Percentiles rank a stretch among this genome's conserved stretches.
These are phyloP conservation scores for Yponomeuta cagnagella DNA, from an alignment of 2,888 invertebrate genomes.

Conservation along the genomic window DNA sequence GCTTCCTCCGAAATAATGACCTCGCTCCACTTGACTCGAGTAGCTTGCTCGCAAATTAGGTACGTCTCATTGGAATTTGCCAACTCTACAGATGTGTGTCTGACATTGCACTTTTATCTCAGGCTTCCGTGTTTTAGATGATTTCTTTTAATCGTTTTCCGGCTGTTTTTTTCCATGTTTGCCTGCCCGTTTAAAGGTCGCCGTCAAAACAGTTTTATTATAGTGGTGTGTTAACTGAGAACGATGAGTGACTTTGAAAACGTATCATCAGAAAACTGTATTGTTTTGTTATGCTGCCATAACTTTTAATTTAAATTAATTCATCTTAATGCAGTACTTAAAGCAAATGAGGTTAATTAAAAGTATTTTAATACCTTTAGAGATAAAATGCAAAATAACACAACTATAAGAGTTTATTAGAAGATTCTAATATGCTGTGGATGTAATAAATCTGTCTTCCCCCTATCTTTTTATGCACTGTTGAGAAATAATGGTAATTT, in stretches of 20 bases:
- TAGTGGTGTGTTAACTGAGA: too few species aligned
- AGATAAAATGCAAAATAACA: not conserved
- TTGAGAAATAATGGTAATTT: not conserved
- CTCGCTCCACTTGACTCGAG: slow-evolving; percentile 32
- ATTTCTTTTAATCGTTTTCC: not conserved
- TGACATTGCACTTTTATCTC: not conserved
- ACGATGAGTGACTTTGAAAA: too few species aligned
- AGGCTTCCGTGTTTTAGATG: not conserved
- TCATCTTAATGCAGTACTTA: not conserved
- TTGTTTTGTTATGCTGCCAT: not conserved
- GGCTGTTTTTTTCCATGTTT: not conserved
- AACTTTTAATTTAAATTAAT: not conserved
- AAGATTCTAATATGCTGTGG: not conserved
- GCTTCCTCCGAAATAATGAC: slow-evolving; percentile 25
- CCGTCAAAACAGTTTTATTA: not conserved
- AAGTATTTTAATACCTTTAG: not conserved
- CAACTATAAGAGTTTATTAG: not conserved
- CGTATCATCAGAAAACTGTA: not conserved
- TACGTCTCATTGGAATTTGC: not conserved
- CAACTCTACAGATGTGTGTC: not conserved
- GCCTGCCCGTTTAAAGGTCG: not conserved
- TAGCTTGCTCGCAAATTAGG: slow-evolving; percentile 4
- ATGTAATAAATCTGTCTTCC: not conserved
- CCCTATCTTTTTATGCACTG: not conserved
- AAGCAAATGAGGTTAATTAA: not conserved